A percentile compares a stretch with the other conserved stretches of the same genome.
phyloP scores from a whole-genome alignment of 2,797 vertebrate species.

The Pogonophryne albipinna region DNA sequence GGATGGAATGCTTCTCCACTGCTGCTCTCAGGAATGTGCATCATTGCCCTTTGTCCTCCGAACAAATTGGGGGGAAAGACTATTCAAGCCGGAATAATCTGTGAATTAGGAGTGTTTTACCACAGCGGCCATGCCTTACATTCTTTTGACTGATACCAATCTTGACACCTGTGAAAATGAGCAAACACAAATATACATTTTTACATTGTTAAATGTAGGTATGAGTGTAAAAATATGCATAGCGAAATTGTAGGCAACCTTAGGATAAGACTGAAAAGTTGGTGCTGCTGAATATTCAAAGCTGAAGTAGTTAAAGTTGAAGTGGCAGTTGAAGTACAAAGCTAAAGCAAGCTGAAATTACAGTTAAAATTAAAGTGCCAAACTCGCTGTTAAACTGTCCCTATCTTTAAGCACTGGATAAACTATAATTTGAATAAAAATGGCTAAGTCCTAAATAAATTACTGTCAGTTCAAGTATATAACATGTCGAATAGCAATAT shows the following conservation, averaged over 20 bases:
- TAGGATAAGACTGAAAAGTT: background rate
- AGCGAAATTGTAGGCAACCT: background rate
- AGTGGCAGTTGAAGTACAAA: background rate
- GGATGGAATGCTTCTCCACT: constrained; percentile 74
- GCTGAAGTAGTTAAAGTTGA: background rate
- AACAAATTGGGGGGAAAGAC: constrained; percentile 66
- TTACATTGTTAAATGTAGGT: background rate
- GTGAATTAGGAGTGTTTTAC: constrained; percentile 31
- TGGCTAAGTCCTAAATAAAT: constrained; percentile 13
- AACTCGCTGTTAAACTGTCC: constrained; percentile 5
- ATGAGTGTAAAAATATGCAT: background rate
- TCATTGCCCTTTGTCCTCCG: constrained; percentile 74
- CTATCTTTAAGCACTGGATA: background rate
- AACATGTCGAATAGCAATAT: constrained; percentile 11
- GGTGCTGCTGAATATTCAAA: background rate
- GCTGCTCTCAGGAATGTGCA: constrained; percentile 75
- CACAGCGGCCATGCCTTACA: constrained; percentile 19
- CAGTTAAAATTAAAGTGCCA: background rate
- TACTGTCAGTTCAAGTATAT: background rate
- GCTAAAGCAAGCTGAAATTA: background rate
- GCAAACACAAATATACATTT: background rate
- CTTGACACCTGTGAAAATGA: constrained; percentile 56
- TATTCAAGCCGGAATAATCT: constrained; percentile 51
- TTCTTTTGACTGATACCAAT: constrained; percentile 25
- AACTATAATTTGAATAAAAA: constrained; percentile 7